Conservation (phyloP, 2,113 vertebrate species). For the Mus musculus region DNA sequence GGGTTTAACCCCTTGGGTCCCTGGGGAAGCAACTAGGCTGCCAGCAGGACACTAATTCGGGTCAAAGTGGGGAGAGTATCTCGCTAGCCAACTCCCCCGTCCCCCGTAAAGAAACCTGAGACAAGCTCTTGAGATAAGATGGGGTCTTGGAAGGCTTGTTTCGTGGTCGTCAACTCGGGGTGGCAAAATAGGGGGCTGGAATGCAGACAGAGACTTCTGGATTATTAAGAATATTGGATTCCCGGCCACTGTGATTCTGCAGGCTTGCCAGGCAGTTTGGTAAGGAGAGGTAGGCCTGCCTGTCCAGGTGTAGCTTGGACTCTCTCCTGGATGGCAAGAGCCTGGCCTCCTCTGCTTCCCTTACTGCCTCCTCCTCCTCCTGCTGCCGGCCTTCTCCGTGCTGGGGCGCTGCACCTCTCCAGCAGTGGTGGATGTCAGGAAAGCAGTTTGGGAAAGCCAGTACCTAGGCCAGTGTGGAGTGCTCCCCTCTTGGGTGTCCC, state of each 20-base stretch:
- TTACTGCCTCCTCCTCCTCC: neutral
- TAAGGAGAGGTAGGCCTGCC: neutral
- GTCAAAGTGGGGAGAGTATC: neutral
- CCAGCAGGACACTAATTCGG: neutral
- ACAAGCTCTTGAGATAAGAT: neutral
- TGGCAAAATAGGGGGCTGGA: neutral
- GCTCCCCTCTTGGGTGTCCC: neutral
- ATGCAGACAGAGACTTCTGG: neutral
- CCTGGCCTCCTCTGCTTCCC: neutral
- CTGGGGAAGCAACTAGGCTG: slow-evolving; percentile 8
- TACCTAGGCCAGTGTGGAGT: neutral
- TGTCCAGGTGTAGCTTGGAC: neutral
- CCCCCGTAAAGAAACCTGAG: neutral
- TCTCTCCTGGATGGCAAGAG: neutral
- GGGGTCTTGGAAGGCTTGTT: neutral
- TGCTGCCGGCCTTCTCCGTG: neutral
- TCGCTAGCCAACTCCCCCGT: neutral
- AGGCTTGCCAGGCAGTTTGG: neutral
- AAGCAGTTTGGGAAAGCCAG: neutral
- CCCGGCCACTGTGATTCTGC: neutral
- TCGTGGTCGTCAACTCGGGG: neutral
- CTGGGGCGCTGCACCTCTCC: neutral
- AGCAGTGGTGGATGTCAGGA: neutral
- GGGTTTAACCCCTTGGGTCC: slow-evolving; percentile 70
- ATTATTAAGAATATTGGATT: neutral